A percentile compares a stretch with the other conserved stretches of the same genome.
Evolutionary conservation across 2,888 invertebrate species (phyloP).

Genomic region (Chrysolina americana): DNA sequence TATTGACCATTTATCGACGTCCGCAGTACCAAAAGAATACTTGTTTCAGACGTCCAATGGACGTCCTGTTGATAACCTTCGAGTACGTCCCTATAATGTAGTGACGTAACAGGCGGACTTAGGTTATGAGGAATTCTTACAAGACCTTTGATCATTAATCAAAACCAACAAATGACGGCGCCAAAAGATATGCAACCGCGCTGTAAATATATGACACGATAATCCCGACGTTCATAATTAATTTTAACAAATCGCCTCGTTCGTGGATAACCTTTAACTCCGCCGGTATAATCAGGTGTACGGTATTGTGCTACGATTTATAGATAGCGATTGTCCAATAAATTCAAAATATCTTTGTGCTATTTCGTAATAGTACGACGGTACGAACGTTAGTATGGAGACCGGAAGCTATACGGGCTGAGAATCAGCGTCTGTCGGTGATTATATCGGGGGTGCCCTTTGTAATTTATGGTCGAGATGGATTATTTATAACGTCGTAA

Average conservation of each 20-base stretch:
- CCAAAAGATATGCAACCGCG: too few relatives aligned
- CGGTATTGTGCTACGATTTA: constrained; percentile 11
- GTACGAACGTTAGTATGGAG: constrained; percentile 21
- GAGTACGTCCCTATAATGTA: too few relatives aligned
- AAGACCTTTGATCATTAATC: too few relatives aligned
- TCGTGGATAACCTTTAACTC: constrained; percentile 1
- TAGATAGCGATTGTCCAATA: constrained; percentile 17
- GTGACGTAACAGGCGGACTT: too few relatives aligned
- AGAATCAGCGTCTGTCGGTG: constrained; percentile 45
- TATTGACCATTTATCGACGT: too few relatives aligned
- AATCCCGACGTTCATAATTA: not conserved
- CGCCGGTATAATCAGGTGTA: not conserved
- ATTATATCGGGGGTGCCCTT: constrained; percentile 52
- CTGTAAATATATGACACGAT: too few relatives aligned
- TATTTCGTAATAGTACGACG: constrained; percentile 15
- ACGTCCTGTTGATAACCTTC: too few relatives aligned
- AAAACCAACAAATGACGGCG: too few relatives aligned
- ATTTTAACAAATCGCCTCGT: constrained; percentile 12
- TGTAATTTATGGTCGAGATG: constrained; percentile 55
- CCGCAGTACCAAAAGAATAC: too few relatives aligned
- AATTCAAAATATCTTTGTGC: constrained; percentile 23
- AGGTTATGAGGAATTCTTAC: too few relatives aligned
- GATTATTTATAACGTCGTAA: constrained; percentile 56
- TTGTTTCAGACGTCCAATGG: too few relatives aligned
- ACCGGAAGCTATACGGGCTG: constrained; percentile 27